Evolutionary conservation across 30 jellyfish, hydroid and myxozoan genomes (phyloP), one percentile per base, ranked within the genome.

Genomic region (Pelagia noctiluca): DNA sequence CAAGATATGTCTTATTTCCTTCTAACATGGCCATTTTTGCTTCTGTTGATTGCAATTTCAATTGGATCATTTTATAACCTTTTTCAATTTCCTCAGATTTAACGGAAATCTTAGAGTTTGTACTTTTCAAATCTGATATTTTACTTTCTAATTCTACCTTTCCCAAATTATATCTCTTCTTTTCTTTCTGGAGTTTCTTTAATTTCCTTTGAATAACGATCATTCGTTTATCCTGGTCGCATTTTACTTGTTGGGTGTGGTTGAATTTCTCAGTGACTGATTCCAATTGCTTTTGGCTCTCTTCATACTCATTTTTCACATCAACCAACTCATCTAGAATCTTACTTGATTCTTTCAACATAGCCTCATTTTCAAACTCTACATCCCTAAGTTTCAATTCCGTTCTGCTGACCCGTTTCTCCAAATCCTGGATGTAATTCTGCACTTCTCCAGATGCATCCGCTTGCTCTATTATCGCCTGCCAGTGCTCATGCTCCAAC

Each of bases 1-100:
- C 97, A 36, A 94, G 47, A 74, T 94, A 89, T 13, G 92, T 88
- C 75, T 94, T 94, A 31, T 88, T 88, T 33, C 92, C 89, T 79
- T 94, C 96, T 2, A 94, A 61, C 96, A 94, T 84, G 5, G 97
- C 81, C 63, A 94, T 26, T 49, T 88, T 94, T 0, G 99, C 99
- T 78, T 94, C 99, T 0, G 99, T 94, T 31, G 99, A 94, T 63
- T 94, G 97, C 66, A 94, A 62, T 49, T 94, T 94, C 73, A 94
- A 76, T 33, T 78, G 88, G 57, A 94, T 76, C 97, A 94, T 94
- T 61, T 94, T 93, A 23, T 89, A 75, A 28, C 84, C 90, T 60
- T 77, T 78, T 60, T 91, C 98, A 2, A 64, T 62, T 8, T 90
- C 96, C 30, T 76, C 96, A 50, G 81, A 78, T 64, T 86, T 90